Evolutionary conservation across 2,113 vertebrate species (phyloP), one percentile per base, ranked within the genome.

Genomic region (Leptobrachium ailaonicum): DNA sequence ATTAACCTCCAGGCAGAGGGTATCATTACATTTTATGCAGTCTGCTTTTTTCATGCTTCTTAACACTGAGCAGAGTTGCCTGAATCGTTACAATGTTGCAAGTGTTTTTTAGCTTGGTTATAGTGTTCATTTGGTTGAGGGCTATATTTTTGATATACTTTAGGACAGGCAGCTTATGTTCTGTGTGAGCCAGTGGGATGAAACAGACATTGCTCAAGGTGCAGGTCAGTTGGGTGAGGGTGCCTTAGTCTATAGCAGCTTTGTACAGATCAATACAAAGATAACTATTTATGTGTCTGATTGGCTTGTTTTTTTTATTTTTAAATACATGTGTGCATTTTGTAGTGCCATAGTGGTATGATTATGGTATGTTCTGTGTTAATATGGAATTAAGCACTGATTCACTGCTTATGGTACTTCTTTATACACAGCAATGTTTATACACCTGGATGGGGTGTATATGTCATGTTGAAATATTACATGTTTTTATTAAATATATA

Each of bases 51-150:
- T 50, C 8, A 50, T 8, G 47, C 8, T 77, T 41, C 10, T 41
- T 6, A 41, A 58, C 40, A 32, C 11, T 67, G 47, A 40, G 7
- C 41, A 72, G 76, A 77, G 60, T 66, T 66, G 10, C 70, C 20
- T 43, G 44, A 64, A 53, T 54, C 62, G 42, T 44, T 71, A n/a
- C 6, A 47, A 58, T 12, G 40, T 9, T 63, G 50, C 40, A 53
- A 58, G 70, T 54, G 47, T 41, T 2, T 73, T 3, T 11, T 12
- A 41, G 20, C 41, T 73, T 47, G 50, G 32, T 2, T 8, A 6
- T 66, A 12, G 40, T 66, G 62, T 11, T 53, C 13, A 32, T 42
- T 45, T 76, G 4, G 8, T 5, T 5, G 47, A 8, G 47, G 54
- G 9, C 32, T 20, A 58, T 56, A 41, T 42, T 42, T 54, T 42